Conservation (phyloP, 2,888 invertebrate genomes). For the Thecocarcelia acutangulata region DNA sequence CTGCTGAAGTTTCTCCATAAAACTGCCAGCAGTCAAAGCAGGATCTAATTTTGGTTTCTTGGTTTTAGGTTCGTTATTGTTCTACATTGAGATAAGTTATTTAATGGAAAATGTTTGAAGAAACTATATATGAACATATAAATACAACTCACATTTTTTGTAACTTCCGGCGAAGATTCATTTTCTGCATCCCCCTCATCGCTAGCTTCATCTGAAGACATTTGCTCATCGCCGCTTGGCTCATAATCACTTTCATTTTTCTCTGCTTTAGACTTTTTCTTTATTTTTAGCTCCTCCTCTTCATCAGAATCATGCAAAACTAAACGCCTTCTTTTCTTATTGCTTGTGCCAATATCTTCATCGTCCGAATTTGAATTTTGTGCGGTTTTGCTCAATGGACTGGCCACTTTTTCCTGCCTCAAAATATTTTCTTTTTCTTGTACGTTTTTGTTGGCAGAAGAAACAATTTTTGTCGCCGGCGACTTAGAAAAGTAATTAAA, state of each 20-base stretch:
- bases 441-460: constrained; percentile 73
- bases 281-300: constrained; percentile 58
- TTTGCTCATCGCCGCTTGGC: constrained; percentile 60
- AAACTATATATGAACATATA: background rate
- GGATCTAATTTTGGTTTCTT: constrained; percentile 74
- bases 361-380: constrained; percentile 80
- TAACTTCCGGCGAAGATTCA: constrained; percentile 47
- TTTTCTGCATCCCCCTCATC: constrained; percentile 29
- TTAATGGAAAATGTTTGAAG: background rate
- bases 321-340: constrained; percentile 79
- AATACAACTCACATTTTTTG: constrained; percentile 24
- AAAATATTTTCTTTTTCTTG: constrained; percentile 60
- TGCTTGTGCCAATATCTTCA: constrained; percentile 81
- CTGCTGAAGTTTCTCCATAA: constrained; percentile 76
- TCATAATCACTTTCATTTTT: constrained; percentile 69
- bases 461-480: constrained; percentile 81
- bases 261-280: constrained; percentile 28
- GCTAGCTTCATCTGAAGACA: constrained; percentile 32
- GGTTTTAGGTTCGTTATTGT: constrained; percentile 73
- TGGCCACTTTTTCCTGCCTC: constrained; percentile 10
- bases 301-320: constrained; percentile 74
- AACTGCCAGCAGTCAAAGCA: constrained; percentile 68
- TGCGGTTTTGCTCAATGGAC: constrained; percentile 55
- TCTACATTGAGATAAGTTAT: constrained; percentile 16
- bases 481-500: constrained; percentile 87